Evolutionary conservation across 2,113 vertebrate species (phyloP).

Genomic region (Istiophorus platypterus): DNA sequence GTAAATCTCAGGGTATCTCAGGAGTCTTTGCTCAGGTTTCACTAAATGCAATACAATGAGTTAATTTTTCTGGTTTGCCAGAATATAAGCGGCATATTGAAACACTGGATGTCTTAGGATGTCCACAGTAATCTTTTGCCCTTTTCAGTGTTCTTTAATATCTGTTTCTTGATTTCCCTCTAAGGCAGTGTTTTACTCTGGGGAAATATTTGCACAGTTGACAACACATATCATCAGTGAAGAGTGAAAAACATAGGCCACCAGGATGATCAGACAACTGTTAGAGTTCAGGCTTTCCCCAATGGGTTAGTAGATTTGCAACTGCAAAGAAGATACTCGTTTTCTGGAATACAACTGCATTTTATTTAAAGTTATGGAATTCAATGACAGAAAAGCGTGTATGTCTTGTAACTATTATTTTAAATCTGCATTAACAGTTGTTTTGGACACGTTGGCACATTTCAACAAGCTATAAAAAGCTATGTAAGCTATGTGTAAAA

Average conservation of each 20-base stretch:
- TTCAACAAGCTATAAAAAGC: not conserved
- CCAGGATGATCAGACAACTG: not conserved
- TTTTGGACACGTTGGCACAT: too few relatives aligned
- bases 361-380: not conserved
- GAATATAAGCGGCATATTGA: not conserved
- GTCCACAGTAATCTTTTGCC: not conserved
- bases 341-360: too few relatives aligned
- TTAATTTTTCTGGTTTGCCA: not conserved
- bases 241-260: constrained; percentile 16
- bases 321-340: not conserved
- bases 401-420: not conserved
- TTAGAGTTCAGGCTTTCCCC: not conserved
- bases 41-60: not conserved
- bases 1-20: not conserved
- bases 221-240: constrained; percentile 10
- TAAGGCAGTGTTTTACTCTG: constrained; percentile 5
- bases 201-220: constrained; percentile 18
- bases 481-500: too few relatives aligned
- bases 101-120: not conserved
- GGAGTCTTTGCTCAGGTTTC: not conserved
- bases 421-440: not conserved
- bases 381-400: not conserved
- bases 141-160: constrained; percentile 2
- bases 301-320: not conserved
- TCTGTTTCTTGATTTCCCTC: not conserved